Conservation (phyloP, 1,140 invertebrate genomes). For the Zaprionus capensis region DNA sequence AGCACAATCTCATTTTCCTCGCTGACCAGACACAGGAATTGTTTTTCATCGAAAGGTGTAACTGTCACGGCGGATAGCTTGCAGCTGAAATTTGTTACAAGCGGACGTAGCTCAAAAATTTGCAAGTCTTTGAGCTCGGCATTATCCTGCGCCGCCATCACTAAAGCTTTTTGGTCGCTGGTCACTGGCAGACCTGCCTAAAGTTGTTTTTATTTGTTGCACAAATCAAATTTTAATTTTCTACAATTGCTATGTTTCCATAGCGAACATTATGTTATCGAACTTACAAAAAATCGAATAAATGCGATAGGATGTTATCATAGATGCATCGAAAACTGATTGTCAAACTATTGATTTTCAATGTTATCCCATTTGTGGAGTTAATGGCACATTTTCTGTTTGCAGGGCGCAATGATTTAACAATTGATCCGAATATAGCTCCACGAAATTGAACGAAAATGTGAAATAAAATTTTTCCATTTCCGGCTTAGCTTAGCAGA, state of each 20-base stretch:
- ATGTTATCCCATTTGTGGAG: neutral
- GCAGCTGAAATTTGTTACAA: conserved; percentile 81
- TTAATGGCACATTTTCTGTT: too few relatives aligned
- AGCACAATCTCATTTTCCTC: conserved; percentile 83
- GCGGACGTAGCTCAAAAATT: conserved; percentile 77
- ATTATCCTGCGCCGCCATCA: conserved; percentile 63
- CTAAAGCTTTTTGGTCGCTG: conserved; percentile 38
- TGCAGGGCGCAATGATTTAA: too few relatives aligned
- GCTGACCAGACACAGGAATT: conserved; percentile 79
- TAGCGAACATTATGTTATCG: conserved; percentile 46
- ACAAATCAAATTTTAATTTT: conserved; percentile 53
- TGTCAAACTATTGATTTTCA: neutral
- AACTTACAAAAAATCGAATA: conserved; percentile 19
- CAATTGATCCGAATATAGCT: too few relatives aligned
- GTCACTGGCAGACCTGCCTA: conserved; percentile 31
- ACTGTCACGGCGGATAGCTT: conserved; percentile 78
- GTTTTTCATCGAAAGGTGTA: conserved; percentile 71
- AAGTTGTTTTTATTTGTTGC: conserved; percentile 44
- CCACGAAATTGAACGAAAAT: too few relatives aligned
- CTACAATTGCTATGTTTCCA: conserved; percentile 50
- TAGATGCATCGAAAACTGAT: neutral
- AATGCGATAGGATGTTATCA: conserved; percentile 20
- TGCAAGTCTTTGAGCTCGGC: conserved; percentile 70
- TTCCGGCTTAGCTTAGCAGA: too few relatives aligned
- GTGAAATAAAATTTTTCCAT: too few relatives aligned